phyloP scores from a whole-genome alignment of 2,888 invertebrate species.

The Caenorhabditis parvicauda region DNA sequence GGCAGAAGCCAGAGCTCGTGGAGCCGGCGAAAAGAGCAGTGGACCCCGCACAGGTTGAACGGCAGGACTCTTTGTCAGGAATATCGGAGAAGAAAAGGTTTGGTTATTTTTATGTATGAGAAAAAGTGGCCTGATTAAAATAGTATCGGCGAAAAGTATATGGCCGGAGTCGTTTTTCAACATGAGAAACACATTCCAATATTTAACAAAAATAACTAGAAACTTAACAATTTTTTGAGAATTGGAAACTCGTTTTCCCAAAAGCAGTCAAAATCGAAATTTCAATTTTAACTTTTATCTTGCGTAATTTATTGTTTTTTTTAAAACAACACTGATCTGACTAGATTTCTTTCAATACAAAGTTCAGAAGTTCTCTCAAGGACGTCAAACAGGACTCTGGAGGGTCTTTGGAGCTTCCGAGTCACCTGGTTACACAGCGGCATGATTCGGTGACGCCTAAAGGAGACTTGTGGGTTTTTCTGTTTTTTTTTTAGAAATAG shows the following conservation, averaged over 20 bases:
- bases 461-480: conserved; percentile 39
- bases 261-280: neutral
- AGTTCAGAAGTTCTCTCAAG: conserved; percentile 31
- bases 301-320: neutral
- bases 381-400: conserved; percentile 42
- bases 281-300: neutral
- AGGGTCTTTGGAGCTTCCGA: conserved; percentile 33
- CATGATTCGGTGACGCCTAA: conserved; percentile 27
- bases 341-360: neutral
- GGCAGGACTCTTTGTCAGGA: conserved; percentile 29
- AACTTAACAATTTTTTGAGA: too few relatives aligned
- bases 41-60: conserved; percentile 12
- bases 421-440: conserved; percentile 21
- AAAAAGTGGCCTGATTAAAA: too few relatives aligned
- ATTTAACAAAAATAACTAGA: too few relatives aligned
- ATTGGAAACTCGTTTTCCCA: too few relatives aligned
- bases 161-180: too few relatives aligned
- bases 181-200: too few relatives aligned
- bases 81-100: conserved; percentile 33
- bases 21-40: conserved; percentile 13
- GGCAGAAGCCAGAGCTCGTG: conserved; percentile 35
- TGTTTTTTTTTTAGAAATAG: too few relatives aligned
- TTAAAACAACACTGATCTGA: neutral
- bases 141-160: too few relatives aligned
- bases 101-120: neutral